Base-by-base conservation (phyloP, 2,113 vertebrate species). In the Zosterops borbonicus region DNA sequence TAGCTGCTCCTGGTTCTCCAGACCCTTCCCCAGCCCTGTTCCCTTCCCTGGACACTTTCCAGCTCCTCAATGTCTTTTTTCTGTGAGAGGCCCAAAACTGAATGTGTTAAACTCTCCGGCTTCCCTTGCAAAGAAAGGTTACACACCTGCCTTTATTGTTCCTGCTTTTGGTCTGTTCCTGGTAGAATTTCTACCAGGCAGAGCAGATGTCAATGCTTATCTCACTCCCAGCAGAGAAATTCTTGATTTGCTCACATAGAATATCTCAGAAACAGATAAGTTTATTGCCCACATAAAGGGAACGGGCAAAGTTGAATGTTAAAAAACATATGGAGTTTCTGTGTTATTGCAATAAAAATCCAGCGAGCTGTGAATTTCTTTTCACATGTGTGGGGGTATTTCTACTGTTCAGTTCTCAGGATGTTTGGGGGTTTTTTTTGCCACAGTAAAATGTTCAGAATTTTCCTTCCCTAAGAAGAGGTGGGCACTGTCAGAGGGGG, bases 331-430 rank as follows among this genome's bases (percentile, higher is more conserved):
- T 68, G 79, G 92, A 88, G 44, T 23, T 90, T 59, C 68, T 74
- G 70, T 68, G 44, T 52, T 67, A 80, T 6, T 70, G 82, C 56
- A 74, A 39, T 55, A 80, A 90, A 91, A 77, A 80, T 3, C 6
- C 42, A 78, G 17, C 0, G 39, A 95, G 27, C 52, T 94, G 78
- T 87, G 78, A 95, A 65, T 53, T 87, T 15, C 55, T 74, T 74
- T 86, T 88, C 46, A 25, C 75, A 42, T 42, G 23, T 0, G 37
- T 77, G 50, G 76, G 68, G 94, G 20, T 37, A 49, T 77, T 88
- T 80, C 59, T 85, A 77, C 85, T 93, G 87, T 92, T 95, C 79
- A 88, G 17, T 90, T 91, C 55, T 93, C 90, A 91, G 93, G 11
- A 92, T 46, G 39, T 39, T 39, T 39, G 39, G 39, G 39, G 39